phyloP scores from a whole-genome alignment of 2,888 invertebrate species.

The Cybosia mesomella region DNA sequence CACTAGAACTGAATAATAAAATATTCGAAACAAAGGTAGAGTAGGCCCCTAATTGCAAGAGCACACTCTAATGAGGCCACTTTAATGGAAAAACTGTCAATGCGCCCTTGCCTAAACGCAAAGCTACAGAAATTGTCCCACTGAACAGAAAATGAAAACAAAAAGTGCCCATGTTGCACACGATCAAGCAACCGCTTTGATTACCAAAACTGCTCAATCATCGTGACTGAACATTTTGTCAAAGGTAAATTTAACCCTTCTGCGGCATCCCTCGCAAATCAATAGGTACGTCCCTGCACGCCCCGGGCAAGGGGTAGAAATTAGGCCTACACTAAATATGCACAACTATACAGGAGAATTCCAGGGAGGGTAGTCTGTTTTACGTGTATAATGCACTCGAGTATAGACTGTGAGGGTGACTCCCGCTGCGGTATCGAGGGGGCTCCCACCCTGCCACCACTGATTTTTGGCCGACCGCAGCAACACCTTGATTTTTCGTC shows the following conservation, averaged over 20 bases:
- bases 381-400: constrained; percentile 81
- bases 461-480: constrained; percentile 57
- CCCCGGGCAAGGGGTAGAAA: constrained; percentile 64
- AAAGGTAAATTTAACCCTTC: constrained; percentile 76
- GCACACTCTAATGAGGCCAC: background rate
- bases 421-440: constrained; percentile 50
- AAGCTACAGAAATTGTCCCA: constrained; percentile 43
- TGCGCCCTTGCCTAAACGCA: constrained; percentile 22
- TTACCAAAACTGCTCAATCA: constrained; percentile 67
- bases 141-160: constrained; percentile 46
- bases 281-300: constrained; percentile 67
- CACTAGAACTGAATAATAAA: no score
- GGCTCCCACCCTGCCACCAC: constrained; percentile 46
- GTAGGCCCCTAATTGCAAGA: background rate
- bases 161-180: constrained; percentile 54
- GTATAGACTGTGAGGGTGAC: constrained; percentile 67
- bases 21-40: background rate
- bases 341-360: constrained; percentile 77
- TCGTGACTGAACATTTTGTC: constrained; percentile 63
- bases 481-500: constrained; percentile 79
- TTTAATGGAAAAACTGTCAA: constrained; percentile 17
- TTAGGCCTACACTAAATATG: constrained; percentile 73
- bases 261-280: constrained; percentile 64
- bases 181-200: constrained; percentile 61
- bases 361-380: constrained; percentile 71